A percentile compares a stretch with the other conserved stretches of the same genome.
Evolutionary conservation across 2,888 invertebrate genomes (phyloP).

Genomic region (Thyatira batis): DNA sequence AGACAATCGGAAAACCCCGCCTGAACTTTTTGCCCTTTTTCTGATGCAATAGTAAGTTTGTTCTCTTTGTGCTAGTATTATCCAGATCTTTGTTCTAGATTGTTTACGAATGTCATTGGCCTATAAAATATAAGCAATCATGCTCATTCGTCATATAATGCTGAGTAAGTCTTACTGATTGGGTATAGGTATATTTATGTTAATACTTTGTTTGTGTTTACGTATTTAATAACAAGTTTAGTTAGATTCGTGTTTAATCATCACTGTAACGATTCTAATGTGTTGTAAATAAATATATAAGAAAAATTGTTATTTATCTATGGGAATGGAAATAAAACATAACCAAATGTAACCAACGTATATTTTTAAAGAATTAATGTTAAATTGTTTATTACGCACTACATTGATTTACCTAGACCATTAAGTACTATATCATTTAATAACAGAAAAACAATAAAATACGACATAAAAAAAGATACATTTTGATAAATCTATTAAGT

Average conservation of each 20-base stretch:
- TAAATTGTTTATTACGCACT: neutral
- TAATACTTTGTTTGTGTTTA: too few species aligned
- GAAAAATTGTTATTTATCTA: too few species aligned
- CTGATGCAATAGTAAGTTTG: conserved; percentile 50
- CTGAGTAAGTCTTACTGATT: neutral
- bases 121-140: neutral
- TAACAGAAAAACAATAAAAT: neutral
- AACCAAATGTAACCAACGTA: too few species aligned
- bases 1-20: conserved; percentile 8
- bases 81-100: conserved; percentile 6
- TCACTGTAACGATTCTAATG: too few species aligned
- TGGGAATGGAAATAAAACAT: too few species aligned
- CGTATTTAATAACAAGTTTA: too few species aligned
- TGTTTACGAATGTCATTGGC: accelerated
- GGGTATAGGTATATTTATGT: too few species aligned
- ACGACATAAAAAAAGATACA: neutral
- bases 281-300: too few species aligned
- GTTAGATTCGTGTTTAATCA: too few species aligned
- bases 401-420: neutral
- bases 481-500: neutral
- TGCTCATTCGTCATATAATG: neutral
- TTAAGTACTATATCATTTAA: neutral
- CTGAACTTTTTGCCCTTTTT: conserved; percentile 29
- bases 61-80: conserved; percentile 16
- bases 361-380: too few species aligned